Percentiles rank a stretch among this genome's conserved stretches.
Evolutionary conservation across 1,140 invertebrate species (phyloP).

Genomic region (Maniola jurtina): DNA sequence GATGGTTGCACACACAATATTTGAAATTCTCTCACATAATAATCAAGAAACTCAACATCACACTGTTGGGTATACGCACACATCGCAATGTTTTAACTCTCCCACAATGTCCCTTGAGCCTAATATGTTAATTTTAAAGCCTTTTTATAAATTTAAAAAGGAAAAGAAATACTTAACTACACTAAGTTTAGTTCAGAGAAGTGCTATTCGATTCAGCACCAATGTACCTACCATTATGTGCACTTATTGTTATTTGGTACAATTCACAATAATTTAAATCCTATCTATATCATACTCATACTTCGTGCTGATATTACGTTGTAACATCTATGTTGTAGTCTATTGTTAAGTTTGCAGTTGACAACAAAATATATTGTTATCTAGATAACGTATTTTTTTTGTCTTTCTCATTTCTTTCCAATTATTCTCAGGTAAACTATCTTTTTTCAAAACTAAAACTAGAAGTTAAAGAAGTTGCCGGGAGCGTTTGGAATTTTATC

Average conservation of each 20-base stretch:
- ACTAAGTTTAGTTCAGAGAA: background rate
- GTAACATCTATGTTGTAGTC: slow-evolving; percentile 68
- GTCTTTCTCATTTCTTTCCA: slow-evolving; percentile 34
- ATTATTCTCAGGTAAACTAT: background rate
- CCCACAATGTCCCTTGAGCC: no score
- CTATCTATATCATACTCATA: slow-evolving; percentile 30
- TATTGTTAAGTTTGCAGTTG: slow-evolving; percentile 79
- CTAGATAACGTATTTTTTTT: slow-evolving; percentile 54
- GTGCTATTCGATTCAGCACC: background rate
- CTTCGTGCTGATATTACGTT: slow-evolving; percentile 62
- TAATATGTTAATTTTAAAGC: no score
- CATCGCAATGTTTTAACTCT: no score
- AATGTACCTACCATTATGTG: background rate
- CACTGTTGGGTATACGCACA: no score
- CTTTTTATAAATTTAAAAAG: no score
- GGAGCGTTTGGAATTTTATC: no score
- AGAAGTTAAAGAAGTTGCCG: no score
- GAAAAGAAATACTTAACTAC: no score
- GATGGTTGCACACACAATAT: no score
- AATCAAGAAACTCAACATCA: no score
- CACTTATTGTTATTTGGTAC: slow-evolving; percentile 6
- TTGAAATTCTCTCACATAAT: no score
- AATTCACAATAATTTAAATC: slow-evolving; percentile 21
- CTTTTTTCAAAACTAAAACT: no score
- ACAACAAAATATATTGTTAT: slow-evolving; percentile 78